Percentiles rank a stretch among this genome's conserved stretches.
These are phyloP conservation scores for Noturus placidus DNA, from an alignment of 2,113 vertebrate species.

Conservation along the genomic window DNA sequence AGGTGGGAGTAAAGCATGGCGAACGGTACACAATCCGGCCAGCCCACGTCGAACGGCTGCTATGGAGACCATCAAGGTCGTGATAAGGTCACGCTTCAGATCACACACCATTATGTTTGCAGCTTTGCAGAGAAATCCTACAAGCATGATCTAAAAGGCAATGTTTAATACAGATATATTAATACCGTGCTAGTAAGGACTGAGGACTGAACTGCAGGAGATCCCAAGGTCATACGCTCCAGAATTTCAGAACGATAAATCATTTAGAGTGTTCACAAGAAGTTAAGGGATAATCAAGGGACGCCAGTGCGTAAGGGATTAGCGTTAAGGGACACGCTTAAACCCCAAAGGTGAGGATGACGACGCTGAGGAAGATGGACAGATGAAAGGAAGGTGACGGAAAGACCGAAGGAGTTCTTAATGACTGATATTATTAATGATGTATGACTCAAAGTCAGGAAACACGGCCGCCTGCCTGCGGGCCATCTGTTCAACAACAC, in stretches of 20 bases:
- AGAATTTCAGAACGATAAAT: conserved; percentile 11
- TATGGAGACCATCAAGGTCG: conserved; percentile 42
- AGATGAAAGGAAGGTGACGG: conserved; percentile 7
- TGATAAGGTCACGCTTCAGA: conserved; percentile 31
- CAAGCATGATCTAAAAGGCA: not conserved
- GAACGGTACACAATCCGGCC: conserved; percentile 20
- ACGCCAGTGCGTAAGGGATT: too few relatives aligned
- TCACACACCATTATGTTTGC: not conserved
- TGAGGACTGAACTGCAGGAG: not conserved
- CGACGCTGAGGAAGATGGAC: not conserved
- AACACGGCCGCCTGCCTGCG: conserved; percentile 50
- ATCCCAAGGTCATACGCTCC: conserved; percentile 24
- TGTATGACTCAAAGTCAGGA: conserved; percentile 46
- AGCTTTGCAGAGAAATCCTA: not conserved
- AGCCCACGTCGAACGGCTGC: conserved; percentile 5
- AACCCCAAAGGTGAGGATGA: not conserved
- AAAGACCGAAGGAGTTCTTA: conserved; percentile 43
- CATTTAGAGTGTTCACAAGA: not conserved
- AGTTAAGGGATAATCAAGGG: conserved; percentile 6
- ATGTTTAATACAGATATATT: not conserved
- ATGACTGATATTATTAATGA: conserved; percentile 56
- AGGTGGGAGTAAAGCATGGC: conserved; percentile 16
- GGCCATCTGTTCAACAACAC: conserved; percentile 54
- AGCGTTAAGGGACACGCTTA: too few relatives aligned
- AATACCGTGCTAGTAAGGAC: too few relatives aligned